Evolutionary conservation across 2,797 vertebrate species (phyloP).

Genomic region (Podargus strigoides): DNA sequence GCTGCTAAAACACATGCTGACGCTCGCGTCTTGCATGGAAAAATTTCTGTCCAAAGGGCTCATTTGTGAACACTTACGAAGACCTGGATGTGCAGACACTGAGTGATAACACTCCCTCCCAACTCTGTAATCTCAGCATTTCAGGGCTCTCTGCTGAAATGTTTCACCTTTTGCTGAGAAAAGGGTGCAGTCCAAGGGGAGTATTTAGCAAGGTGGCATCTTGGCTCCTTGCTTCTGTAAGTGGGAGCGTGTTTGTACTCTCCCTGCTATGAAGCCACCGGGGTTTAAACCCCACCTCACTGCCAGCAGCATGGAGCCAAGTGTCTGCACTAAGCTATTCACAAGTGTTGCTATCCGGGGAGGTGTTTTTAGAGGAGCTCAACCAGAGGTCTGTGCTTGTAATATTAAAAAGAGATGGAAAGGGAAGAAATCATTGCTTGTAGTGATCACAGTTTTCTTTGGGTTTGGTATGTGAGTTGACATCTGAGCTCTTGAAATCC

Average conservation of each 20-base stretch:
- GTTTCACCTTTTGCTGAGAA: not conserved
- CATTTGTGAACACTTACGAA: not conserved
- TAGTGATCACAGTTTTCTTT: not conserved
- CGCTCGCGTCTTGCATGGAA: not conserved
- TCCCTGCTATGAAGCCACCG: not conserved
- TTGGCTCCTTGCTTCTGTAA: not conserved
- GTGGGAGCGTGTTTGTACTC: not conserved
- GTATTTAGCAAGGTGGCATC: not conserved
- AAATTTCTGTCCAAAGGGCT: not conserved
- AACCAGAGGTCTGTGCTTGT: not conserved
- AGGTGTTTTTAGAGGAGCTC: not conserved
- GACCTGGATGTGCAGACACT: not conserved
- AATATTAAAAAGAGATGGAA: not conserved
- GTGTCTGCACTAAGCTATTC: not conserved
- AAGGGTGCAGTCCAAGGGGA: not conserved
- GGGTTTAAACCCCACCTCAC: not conserved
- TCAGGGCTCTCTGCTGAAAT: not conserved
- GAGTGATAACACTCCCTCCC: fast-evolving
- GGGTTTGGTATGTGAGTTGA: not conserved
- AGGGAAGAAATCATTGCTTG: not conserved
- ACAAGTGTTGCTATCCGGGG: fast-evolving
- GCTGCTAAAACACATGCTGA: not conserved
- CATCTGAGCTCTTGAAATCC: not conserved
- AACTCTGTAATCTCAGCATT: not conserved
- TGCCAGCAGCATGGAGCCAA: not conserved